Percentiles rank a stretch among this genome's conserved stretches.
phyloP scores from a whole-genome alignment of 2,888 invertebrate species.

The Epinotia bilunana region DNA sequence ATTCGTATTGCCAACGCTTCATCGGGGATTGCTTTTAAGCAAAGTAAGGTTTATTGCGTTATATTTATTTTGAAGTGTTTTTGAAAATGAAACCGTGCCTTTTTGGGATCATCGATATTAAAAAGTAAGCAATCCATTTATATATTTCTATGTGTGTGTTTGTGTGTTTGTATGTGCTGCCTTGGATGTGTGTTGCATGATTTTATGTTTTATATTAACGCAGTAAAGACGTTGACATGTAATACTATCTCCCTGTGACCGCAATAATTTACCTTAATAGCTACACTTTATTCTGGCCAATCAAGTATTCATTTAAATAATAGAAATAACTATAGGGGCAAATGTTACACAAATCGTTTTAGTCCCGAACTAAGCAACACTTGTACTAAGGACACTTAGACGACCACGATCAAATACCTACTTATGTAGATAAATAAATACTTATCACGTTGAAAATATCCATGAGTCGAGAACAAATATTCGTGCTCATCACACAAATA shows the following conservation, averaged over 20 bases:
- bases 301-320: no score
- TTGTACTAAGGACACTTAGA: no score
- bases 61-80: conserved; percentile 38
- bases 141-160: conserved; percentile 40
- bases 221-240: conserved; percentile 19
- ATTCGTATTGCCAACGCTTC: background rate
- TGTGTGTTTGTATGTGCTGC: conserved; percentile 32
- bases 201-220: conserved; percentile 10
- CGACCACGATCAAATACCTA: no score
- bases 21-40: conserved; percentile 16
- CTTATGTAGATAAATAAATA: no score
- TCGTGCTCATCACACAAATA: no score
- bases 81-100: conserved; percentile 46
- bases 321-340: no score
- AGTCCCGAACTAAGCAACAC: no score
- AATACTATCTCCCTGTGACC: background rate
- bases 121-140: conserved; percentile 46
- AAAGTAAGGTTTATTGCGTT: background rate
- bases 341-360: no score
- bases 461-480: no score
- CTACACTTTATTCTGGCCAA: no score
- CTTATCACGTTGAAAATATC: no score
- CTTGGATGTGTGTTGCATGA: conserved; percentile 36
- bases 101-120: conserved; percentile 38
- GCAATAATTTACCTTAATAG: no score